Base-by-base conservation (phyloP, 2,797 vertebrate species). In the Onychomys torridus region DNA sequence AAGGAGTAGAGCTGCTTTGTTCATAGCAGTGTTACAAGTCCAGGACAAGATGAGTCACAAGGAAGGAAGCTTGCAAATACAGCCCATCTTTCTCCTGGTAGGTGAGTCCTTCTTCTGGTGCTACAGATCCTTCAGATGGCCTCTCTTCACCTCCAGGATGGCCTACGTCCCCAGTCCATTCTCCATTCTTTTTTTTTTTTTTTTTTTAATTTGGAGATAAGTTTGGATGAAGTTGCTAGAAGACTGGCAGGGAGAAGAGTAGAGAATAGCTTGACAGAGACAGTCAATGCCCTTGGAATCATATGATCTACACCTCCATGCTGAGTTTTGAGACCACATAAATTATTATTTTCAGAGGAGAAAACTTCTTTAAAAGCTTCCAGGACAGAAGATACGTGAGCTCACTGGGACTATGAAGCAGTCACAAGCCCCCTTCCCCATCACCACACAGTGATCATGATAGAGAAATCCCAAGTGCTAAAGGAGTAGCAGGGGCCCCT, bases 371-470 rank as follows among this genome's bases (percentile, higher is more conserved):
- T 34, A 21, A 46, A 37, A 57, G 17, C 21, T 46, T 57, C 46
- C 57, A 11, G 25, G 81, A 69, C 76, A 32, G 29, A 85, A 40
- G 77, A 69, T 4, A 14, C 4, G 19, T 1, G 7, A 49, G 40
- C 49, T 52, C 4, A 2, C 10, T 0, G 6, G 61, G 55, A 69
- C 57, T 21, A 40, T n/a, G 43, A 85, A 40, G 65, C 65, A 92
- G 29, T 1, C 5, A 11, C 25, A 5, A 23, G 1, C 6, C 57
- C 49, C 65, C 61, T 85, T 21, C 6, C 32, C 29, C 14, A 2
- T 34, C 0, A 11, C 29, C 49, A 43, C 78, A 73, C 16, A n/a
- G 43, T n/a, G 7, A 43, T 89, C 40, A 25, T 0, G 0, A 8
- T 2, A 0, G 21, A 57, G 37, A 1, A 6, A 49, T 9, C 1